Evolutionary conservation across 2,113 vertebrate species (phyloP).

Genomic region (Melospiza melodia): DNA sequence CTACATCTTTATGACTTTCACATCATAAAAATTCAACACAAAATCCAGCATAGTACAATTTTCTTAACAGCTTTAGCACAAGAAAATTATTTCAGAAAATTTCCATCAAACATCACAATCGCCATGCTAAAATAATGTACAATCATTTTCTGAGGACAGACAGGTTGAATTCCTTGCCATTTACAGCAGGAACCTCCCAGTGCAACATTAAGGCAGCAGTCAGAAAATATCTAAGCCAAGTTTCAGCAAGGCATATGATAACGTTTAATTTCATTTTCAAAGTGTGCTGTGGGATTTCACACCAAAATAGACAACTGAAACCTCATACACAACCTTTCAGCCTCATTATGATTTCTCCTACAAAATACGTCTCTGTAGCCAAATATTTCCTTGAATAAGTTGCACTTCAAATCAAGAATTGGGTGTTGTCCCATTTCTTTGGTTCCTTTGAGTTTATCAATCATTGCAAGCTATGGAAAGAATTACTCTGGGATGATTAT

Average conservation of each 20-base stretch:
- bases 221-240: neutral
- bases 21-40: neutral
- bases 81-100: neutral
- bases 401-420: neutral
- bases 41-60: neutral
- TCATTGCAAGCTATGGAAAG: neutral
- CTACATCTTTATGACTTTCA: neutral
- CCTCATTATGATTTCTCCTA: neutral
- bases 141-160: neutral
- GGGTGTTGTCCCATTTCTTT: neutral
- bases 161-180: neutral
- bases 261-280: neutral
- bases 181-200: neutral
- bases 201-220: neutral
- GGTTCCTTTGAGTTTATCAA: neutral
- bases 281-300: neutral
- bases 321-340: neutral
- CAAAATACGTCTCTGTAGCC: neutral
- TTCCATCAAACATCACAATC: neutral
- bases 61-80: neutral
- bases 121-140: neutral
- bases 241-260: neutral
- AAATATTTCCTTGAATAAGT: neutral
- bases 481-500: neutral
- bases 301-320: neutral